Evolutionary conservation across 1,140 invertebrate species (phyloP).

Genomic region (Halyomorpha halys): DNA sequence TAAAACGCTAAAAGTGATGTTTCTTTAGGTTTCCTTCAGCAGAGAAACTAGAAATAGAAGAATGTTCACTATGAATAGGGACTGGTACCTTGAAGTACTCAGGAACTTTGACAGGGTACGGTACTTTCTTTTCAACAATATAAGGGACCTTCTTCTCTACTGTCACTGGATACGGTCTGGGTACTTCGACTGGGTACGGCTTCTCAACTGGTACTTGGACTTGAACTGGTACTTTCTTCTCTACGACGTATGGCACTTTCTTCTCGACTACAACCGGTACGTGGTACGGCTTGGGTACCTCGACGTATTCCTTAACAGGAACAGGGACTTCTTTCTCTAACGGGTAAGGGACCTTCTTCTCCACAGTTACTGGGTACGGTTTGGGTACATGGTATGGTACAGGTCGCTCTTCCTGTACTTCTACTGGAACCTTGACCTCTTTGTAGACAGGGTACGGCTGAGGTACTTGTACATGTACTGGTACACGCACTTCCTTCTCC

Average conservation of each 20-base stretch:
- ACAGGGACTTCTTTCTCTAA: background rate
- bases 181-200: slow-evolving; percentile 11
- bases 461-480: background rate
- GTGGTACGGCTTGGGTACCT: slow-evolving; percentile 2
- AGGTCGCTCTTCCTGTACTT: background rate
- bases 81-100: slow-evolving; percentile 10
- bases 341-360: slow-evolving; percentile 5
- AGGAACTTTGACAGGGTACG: slow-evolving; percentile 6
- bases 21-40: too few relatives aligned
- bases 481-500: slow-evolving; percentile 1
- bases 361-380: background rate
- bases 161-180: slow-evolving; percentile 2
- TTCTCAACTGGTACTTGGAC: slow-evolving; percentile 5
- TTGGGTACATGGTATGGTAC: background rate
- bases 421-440: slow-evolving; percentile 1
- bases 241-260: slow-evolving; percentile 7
- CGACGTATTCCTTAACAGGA: slow-evolving; percentile 9
- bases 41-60: background rate
- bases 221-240: slow-evolving; percentile 7
- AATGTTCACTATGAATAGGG: background rate
- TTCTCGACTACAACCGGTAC: background rate
- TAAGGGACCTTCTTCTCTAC: slow-evolving; percentile 13
- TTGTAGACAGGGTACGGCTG: slow-evolving; percentile 12
- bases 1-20: too few relatives aligned
- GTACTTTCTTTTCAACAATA: slow-evolving; percentile 9